A percentile compares a stretch with the other conserved stretches of the same genome.
These are phyloP conservation scores for Parus major DNA, from an alignment of 2,113 vertebrate genomes.

Conservation along the genomic window DNA sequence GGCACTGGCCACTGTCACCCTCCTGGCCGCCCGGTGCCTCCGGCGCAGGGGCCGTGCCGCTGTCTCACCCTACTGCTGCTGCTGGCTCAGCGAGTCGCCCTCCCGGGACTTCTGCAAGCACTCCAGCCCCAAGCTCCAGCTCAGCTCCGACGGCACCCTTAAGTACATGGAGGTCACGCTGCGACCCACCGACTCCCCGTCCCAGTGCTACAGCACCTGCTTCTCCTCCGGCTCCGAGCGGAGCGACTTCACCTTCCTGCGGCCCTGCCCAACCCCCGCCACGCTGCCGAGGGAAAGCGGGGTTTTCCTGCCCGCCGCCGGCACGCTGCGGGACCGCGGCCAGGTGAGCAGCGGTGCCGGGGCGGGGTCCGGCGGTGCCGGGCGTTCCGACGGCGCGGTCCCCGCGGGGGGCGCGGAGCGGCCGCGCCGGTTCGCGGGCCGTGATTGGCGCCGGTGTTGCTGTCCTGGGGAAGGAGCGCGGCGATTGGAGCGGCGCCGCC, in stretches of 20 bases:
- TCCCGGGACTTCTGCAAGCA: constrained; percentile 79
- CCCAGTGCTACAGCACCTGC: constrained; percentile 84
- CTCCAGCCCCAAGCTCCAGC: constrained; percentile 85
- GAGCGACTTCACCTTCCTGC: constrained; percentile 86
- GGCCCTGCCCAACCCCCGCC: constrained; percentile 71
- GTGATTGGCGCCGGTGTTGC: constrained; percentile 66
- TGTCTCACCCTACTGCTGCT: constrained; percentile 69
- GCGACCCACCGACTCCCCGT: constrained; percentile 82
- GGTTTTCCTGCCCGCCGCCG: constrained; percentile 36
- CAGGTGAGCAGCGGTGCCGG: constrained; percentile 69
- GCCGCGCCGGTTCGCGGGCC: not conserved
- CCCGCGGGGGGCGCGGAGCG: not conserved
- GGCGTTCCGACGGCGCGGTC: not conserved
- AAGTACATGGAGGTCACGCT: constrained; percentile 91
- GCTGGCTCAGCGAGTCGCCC: constrained; percentile 69
- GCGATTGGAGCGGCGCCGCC: constrained; percentile 54
- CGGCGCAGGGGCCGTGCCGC: constrained; percentile 25
- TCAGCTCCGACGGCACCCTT: constrained; percentile 86
- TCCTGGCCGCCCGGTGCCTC: constrained; percentile 76
- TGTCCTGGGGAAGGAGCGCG: constrained; percentile 31
- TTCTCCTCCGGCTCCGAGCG: constrained; percentile 81
- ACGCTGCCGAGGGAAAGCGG: constrained; percentile 66
- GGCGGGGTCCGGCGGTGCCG: not conserved
- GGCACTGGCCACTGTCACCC: constrained; percentile 70
- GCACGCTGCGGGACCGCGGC: constrained; percentile 68